Conservation (phyloP, 1,140 invertebrate species). For the Antheraea mylitta region DNA sequence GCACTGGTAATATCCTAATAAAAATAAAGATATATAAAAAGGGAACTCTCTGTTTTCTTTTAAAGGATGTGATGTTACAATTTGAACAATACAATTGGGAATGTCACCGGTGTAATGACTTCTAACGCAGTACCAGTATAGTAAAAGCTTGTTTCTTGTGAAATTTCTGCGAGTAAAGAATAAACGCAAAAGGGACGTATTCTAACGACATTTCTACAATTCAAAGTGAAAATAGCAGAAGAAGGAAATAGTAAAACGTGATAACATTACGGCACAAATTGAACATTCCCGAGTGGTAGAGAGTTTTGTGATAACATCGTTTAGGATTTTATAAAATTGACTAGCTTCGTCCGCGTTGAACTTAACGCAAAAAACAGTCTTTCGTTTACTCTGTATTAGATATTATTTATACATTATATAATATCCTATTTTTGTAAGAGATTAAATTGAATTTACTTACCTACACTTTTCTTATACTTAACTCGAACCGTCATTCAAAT, state of each 20-base stretch:
- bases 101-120: too few species aligned
- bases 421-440: too few species aligned
- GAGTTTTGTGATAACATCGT: neutral
- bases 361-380: too few species aligned
- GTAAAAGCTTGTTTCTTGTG: conserved; percentile 7
- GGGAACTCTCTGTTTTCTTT: too few species aligned
- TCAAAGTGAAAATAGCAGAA: conserved; percentile 7
- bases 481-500: too few species aligned
- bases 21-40: too few species aligned
- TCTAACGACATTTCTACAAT: conserved; percentile 5
- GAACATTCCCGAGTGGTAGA: neutral
- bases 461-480: too few species aligned
- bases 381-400: too few species aligned
- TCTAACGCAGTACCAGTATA: neutral
- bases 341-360: neutral
- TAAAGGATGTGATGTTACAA: too few species aligned
- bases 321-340: conserved; percentile 1
- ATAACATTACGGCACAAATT: conserved; percentile 1
- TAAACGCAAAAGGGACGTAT: conserved; percentile 9
- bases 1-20: too few species aligned
- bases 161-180: conserved; percentile 9
- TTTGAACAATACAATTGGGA: neutral
- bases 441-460: too few species aligned
- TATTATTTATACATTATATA: too few species aligned
- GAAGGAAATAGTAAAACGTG: conserved; percentile 2